A percentile compares a stretch with the other conserved stretches of the same genome.
Conservation (phyloP, 1,140 invertebrate species). For the Drosophila watanabei region DNA sequence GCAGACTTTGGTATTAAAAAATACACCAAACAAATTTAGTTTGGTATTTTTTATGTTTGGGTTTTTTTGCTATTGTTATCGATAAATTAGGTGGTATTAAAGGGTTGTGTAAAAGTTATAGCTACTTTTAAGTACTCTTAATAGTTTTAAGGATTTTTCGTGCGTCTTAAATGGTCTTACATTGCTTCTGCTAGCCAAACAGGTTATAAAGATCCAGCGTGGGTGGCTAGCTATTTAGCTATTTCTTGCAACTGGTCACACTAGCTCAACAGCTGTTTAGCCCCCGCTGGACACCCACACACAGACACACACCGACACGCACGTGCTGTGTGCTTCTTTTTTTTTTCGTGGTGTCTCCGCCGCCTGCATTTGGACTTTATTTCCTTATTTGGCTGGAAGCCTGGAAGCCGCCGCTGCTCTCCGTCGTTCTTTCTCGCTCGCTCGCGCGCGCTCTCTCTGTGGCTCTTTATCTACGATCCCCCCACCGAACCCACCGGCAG, state of each 20-base stretch:
- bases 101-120: neutral
- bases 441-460: conserved; percentile 3
- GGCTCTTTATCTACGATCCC: neutral
- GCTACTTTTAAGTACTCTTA: neutral
- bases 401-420: neutral
- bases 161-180: neutral
- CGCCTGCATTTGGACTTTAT: conserved; percentile 26
- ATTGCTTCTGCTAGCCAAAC: accelerated
- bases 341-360: conserved; percentile 10
- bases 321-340: conserved; percentile 24
- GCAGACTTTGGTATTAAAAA: too few species aligned
- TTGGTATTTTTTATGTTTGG: too few species aligned
- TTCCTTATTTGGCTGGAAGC: conserved; percentile 50
- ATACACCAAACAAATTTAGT: too few species aligned
- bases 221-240: neutral
- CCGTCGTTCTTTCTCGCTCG: neutral
- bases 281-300: neutral
- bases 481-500: conserved; percentile 4
- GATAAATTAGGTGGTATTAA: neutral
- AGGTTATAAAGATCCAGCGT: neutral
- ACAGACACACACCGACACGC: neutral
- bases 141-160: neutral
- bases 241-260: neutral
- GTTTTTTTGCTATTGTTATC: neutral
- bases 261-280: neutral